Conservation (phyloP, 2,888 invertebrate genomes). For the Argyresthia albistria region DNA sequence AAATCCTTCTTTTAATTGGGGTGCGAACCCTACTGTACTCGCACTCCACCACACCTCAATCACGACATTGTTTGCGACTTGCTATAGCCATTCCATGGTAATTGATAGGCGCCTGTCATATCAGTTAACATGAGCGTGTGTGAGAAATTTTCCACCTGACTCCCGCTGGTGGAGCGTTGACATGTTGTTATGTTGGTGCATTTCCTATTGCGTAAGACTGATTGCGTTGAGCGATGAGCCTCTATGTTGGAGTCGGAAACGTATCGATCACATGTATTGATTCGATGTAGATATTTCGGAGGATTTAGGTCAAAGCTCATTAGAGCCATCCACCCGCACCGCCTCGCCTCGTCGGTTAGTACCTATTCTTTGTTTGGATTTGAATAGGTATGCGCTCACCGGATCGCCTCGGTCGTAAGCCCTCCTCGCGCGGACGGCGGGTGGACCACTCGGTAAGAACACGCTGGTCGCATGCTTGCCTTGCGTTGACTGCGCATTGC, state of each 20-base stretch:
- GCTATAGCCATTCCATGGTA: neutral
- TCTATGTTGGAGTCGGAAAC: no score
- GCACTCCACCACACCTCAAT: neutral
- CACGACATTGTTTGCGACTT: neutral
- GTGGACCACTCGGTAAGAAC: neutral
- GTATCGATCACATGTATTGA: no score
- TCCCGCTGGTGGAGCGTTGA: no score
- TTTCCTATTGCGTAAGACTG: no score
- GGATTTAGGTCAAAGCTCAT: no score
- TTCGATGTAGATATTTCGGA: no score
- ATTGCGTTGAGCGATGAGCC: no score
- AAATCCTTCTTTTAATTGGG: no score
- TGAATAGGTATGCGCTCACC: neutral
- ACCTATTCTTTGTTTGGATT: no score
- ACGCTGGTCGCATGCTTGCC: neutral
- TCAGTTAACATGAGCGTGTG: neutral
- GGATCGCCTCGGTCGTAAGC: neutral
- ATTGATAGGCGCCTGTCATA: slow-evolving; percentile 3
- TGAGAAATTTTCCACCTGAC: slow-evolving; percentile 1
- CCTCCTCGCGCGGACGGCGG: neutral
- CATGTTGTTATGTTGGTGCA: no score
- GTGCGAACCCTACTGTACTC: neutral
- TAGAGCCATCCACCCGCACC: no score
- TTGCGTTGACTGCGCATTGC: neutral
- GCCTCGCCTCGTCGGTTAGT: no score